phyloP scores from a whole-genome alignment of 2,797 vertebrate species.

The Enteromius argenteus region DNA sequence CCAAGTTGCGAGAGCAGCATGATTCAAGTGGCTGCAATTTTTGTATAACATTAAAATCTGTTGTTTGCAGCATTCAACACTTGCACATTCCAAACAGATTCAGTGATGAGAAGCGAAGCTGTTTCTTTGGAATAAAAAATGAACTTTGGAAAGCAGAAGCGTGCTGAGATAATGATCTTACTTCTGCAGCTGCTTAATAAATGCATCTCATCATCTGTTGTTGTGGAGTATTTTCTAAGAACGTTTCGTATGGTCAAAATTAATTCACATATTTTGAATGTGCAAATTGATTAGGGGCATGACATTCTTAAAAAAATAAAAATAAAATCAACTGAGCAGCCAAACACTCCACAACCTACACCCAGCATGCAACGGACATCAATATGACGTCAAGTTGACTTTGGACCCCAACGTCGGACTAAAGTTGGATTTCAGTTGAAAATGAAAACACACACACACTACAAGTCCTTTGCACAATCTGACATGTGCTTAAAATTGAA shows the following conservation, averaged over 20 bases:
- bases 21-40: constrained; percentile 42
- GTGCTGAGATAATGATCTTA: constrained; percentile 37
- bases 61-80: constrained; percentile 8
- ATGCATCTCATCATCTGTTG: constrained; percentile 13
- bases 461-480: too few relatives aligned
- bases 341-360: too few relatives aligned
- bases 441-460: too few relatives aligned
- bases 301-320: constrained; percentile 8
- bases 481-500: too few relatives aligned
- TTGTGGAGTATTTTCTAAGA: constrained; percentile 12
- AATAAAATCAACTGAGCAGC: background rate
- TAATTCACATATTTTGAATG: constrained; percentile 10
- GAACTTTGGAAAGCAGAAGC: background rate
- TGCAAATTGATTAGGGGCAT: constrained; percentile 8
- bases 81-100: constrained; percentile 18
- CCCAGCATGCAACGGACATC: too few relatives aligned
- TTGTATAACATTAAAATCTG: constrained; percentile 38
- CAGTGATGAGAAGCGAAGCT: constrained; percentile 4
- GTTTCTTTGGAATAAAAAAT: constrained; percentile 16
- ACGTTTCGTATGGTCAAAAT: background rate
- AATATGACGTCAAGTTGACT: too few relatives aligned
- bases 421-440: too few relatives aligned
- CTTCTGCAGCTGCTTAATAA: constrained; percentile 30
- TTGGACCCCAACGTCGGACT: too few relatives aligned
- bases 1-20: constrained; percentile 40